Base-by-base conservation (phyloP, 1,140 invertebrate genomes). In the Drosophila repletoides region DNA sequence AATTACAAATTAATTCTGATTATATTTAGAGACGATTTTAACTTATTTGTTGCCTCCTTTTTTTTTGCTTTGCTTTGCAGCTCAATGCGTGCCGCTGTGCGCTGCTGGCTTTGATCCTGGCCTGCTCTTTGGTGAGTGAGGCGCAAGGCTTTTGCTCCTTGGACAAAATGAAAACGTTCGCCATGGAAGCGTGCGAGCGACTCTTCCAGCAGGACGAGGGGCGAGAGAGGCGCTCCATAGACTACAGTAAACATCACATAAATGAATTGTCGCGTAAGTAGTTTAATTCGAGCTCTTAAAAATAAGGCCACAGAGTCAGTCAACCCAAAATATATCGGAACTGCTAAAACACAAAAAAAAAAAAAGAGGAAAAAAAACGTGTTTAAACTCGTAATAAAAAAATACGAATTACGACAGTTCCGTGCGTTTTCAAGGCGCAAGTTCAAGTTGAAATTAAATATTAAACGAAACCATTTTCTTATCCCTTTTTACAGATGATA, bases 281-380 rank as follows among this genome's bases (percentile, higher is more conserved):
- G 55, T 10, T 14, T 3, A 36, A 52, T 12, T 22, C 14, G 53
- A 51, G 17, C 26, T 28, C 36, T n/a, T 43, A 15, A 83, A 15
- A 83, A 68, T 84, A 72, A 88, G 84, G 84, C 67, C 84, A 83
- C 65, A 53, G 26, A 79, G 84, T 88, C 84, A 88, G 26, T 88
- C 71, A 88, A 79, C 83, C 51, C 61, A 24, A 19, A 52, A 65
- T 58, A 45, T 68, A 55, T 72, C 72, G 79, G 73, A 83, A 81
- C 59, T 79, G 74, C 59, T 64, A 34, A 41, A 31, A 80, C 19
- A 43, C 29, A 41, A 61, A 41, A 19, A 45, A 56, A 59, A 56
- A 45, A 10, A 58, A 40, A 64, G 65, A 55, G 48, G 36, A 65
- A 67, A 12, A 17, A 55, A 64, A 67, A 56, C 52, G 58, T 22